These are phyloP conservation scores for Pelecanoides urinatrix DNA, from an alignment of 2,113 vertebrate species.

Conservation along the genomic window DNA sequence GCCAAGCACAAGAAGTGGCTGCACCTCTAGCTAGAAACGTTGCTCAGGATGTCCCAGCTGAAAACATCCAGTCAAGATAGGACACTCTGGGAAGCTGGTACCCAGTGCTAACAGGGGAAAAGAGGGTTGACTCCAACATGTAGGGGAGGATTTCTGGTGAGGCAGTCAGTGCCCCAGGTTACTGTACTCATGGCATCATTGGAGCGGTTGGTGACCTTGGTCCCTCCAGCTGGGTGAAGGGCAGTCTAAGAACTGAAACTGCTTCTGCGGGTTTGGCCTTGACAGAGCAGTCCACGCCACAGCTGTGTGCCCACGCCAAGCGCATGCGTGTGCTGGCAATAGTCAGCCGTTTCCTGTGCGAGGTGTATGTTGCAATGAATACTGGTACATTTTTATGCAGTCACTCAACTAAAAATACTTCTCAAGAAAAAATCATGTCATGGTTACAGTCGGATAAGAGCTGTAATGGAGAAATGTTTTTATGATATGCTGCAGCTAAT, in stretches of 20 bases:
- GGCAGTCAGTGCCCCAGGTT: neutral
- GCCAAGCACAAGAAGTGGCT: neutral
- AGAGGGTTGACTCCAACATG: too few species aligned
- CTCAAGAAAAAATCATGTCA: neutral
- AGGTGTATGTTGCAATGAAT: neutral
- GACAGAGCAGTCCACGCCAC: neutral
- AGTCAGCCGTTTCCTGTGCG: neutral
- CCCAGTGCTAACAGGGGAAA: neutral
- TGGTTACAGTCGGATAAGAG: neutral
- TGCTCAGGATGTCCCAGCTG: neutral
- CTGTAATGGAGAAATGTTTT: neutral
- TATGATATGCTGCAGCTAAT: neutral
- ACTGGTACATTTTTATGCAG: neutral
- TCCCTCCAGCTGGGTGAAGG: neutral
- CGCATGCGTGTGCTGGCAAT: accelerated
- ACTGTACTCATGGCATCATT: neutral
- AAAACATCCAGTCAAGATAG: neutral
- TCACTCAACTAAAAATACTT: neutral
- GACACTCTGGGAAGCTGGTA: neutral
- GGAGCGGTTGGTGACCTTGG: neutral
- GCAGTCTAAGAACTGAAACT: neutral
- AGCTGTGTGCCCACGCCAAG: neutral
- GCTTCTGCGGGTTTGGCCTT: neutral
- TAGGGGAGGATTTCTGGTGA: neutral
- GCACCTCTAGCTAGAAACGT: neutral